Base-by-base conservation (phyloP, 2,888 invertebrate species). In the Dendrolimus pini region DNA sequence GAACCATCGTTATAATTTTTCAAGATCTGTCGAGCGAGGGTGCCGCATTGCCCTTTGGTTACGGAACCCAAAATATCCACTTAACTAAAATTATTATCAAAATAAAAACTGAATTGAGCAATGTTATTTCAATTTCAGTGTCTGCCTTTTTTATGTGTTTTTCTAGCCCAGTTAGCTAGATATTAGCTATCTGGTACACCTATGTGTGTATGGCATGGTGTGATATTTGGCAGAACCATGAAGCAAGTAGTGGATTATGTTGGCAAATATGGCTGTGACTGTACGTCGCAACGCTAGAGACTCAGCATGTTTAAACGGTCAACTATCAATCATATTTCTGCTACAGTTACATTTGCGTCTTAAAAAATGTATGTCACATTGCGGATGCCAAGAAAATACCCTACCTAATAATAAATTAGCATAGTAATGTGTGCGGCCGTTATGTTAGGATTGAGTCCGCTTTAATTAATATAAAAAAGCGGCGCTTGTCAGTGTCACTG, bases 341-440 rank as follows among this genome's bases (percentile, higher is more conserved):
- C 87, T 85, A 90, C 89, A 89, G 89, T 89, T 89, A 89, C 77
- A 77, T 81, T 78, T 79, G 47, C 9, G 47, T 12, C 12, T 75
- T 80, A 83, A 85, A 79, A 87, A 85, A 89, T 87, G 83, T 85
- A 74, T 90, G 89, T 89, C 89, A 87, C 83, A 83, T 83, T 85
- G 81, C 88, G 85, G 85, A 85, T 87, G 83, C 77, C 78, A 78
- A 85, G 85, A 85, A 88, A 86, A 85, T 85, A 87, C 83, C 86
- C 83, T 81, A 85, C 86, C 83, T 81, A 85, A 87, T 84, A 87
- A 89, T 88, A 85, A 87, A 90, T 89, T 89, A 82, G 84, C 89
- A 89, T 89, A 89, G 82, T 87, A 86, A 88, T 87, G 83, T 80
- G 78, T 76, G 76, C 66, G 66, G 81, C 89, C 89, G 89, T 89